These are phyloP conservation scores for Platichthys flesus DNA, from an alignment of 2,113 vertebrate genomes.

Conservation along the genomic window DNA sequence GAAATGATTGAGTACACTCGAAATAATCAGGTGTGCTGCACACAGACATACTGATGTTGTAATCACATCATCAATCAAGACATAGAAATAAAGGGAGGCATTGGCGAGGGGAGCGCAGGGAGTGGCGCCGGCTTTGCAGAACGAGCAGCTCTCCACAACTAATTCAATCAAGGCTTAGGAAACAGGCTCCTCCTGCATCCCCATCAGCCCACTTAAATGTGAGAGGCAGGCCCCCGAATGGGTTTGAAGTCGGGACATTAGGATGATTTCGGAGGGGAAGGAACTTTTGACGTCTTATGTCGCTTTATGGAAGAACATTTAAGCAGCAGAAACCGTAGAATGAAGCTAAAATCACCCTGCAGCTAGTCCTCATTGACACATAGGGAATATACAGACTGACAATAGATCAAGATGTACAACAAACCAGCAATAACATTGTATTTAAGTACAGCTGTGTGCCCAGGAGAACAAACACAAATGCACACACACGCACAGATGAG, in stretches of 20 bases:
- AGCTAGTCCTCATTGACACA: not conserved
- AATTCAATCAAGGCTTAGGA: constrained; percentile 60
- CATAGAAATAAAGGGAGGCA: constrained; percentile 18
- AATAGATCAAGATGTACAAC: no score
- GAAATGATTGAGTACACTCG: constrained; percentile 28
- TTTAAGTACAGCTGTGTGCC: no score
- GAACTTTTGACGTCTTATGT: constrained; percentile 1
- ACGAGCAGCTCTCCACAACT: constrained; percentile 37
- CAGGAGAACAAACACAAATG: not conserved
- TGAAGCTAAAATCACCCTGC: not conserved
- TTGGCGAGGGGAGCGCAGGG: constrained; percentile 7
- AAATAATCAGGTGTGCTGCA: constrained; percentile 54
- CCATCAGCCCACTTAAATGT: constrained; percentile 35
- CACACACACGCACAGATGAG: not conserved
- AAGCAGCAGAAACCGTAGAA: no score
- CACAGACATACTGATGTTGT: constrained; percentile 28
- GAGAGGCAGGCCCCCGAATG: constrained; percentile 21
- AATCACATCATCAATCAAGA: constrained; percentile 45
- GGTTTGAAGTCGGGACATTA: constrained; percentile 14
- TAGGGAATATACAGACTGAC: not conserved
- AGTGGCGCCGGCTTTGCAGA: constrained; percentile 43
- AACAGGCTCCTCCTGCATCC: constrained; percentile 40
- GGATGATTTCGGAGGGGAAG: not conserved
- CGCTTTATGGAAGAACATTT: not conserved
- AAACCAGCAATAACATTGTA: no score